Conservation (phyloP, 1,140 invertebrate genomes). For the Tetragonula clypearis region DNA sequence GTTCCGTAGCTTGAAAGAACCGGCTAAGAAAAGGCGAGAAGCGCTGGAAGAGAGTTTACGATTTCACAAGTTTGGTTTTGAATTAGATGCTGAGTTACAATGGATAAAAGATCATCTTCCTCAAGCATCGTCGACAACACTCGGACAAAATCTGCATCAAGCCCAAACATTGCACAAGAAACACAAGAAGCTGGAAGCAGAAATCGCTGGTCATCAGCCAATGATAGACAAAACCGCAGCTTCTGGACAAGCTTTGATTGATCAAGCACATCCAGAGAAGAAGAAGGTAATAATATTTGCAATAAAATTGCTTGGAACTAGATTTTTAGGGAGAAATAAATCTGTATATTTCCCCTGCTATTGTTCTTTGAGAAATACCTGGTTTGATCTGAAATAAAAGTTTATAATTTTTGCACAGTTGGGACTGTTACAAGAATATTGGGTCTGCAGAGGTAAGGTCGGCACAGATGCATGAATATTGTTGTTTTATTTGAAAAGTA, state of each 20-base stretch:
- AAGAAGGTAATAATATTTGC: conserved; percentile 83
- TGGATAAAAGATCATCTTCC: conserved; percentile 97
- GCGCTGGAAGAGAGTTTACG: conserved; percentile 93
- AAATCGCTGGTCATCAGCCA: conserved; percentile 91
- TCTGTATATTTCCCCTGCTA: neutral
- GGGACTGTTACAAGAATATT: conserved; percentile 70
- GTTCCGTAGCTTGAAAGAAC: conserved; percentile 85
- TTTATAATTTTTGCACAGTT: conserved; percentile 76
- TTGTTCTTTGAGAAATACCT: neutral
- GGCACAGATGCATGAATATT: conserved; percentile 68
- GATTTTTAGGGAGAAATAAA: conserved; percentile 3
- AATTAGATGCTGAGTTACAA: conserved; percentile 95
- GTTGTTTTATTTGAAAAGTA: conserved; percentile 45
- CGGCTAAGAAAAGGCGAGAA: conserved; percentile 86
- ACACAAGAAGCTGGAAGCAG: conserved; percentile 94
- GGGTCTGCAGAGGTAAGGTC: conserved; percentile 74
- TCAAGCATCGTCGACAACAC: conserved; percentile 88
- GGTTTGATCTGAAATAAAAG: conserved; percentile 45
- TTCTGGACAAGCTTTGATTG: conserved; percentile 87
- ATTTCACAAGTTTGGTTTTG: conserved; percentile 97
- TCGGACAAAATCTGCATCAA: conserved; percentile 93
- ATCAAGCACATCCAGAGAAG: conserved; percentile 89
- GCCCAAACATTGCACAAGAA: conserved; percentile 96
- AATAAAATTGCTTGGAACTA: neutral
- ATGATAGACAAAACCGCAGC: conserved; percentile 91